A percentile compares a stretch with the other conserved stretches of the same genome.
phyloP scores from a whole-genome alignment of 2,113 vertebrate species.

The Cinclus cinclus region DNA sequence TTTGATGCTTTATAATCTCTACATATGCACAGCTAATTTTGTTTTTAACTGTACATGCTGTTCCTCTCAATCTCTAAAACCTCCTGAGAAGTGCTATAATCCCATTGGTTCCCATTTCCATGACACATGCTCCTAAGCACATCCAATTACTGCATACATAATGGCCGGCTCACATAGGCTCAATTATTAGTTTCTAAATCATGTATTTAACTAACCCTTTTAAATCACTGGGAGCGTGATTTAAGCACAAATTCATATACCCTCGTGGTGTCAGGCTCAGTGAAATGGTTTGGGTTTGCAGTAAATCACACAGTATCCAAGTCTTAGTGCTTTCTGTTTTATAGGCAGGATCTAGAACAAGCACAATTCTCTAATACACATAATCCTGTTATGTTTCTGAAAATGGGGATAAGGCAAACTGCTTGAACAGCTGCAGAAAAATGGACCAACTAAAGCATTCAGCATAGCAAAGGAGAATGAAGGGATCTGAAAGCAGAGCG shows the following conservation, averaged over 20 bases:
- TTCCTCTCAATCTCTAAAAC: not conserved
- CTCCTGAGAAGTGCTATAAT: not conserved
- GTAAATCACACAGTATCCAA: not conserved
- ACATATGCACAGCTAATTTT: not conserved
- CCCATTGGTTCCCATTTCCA: conserved; percentile 16
- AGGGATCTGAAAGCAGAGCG: not conserved
- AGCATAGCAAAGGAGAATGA: not conserved
- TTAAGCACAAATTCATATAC: not conserved
- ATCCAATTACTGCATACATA: conserved; percentile 3
- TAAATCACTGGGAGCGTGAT: not conserved
- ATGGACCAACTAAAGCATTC: not conserved
- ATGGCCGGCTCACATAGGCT: not conserved
- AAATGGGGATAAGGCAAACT: not conserved
- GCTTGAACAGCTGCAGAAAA: not conserved
- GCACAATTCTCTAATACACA: not conserved
- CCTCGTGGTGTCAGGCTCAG: not conserved
- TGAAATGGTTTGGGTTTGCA: not conserved
- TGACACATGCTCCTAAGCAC: not conserved
- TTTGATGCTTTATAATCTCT: not conserved
- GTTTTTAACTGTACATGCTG: not conserved
- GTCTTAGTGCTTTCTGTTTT: not conserved
- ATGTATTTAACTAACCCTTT: conserved; percentile 13
- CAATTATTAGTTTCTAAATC: conserved; percentile 41
- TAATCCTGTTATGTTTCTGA: not conserved
- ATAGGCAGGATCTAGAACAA: not conserved